These are phyloP conservation scores for Drosophila kikkawai DNA, from an alignment of 1,140 invertebrate species.

Conservation along the genomic window DNA sequence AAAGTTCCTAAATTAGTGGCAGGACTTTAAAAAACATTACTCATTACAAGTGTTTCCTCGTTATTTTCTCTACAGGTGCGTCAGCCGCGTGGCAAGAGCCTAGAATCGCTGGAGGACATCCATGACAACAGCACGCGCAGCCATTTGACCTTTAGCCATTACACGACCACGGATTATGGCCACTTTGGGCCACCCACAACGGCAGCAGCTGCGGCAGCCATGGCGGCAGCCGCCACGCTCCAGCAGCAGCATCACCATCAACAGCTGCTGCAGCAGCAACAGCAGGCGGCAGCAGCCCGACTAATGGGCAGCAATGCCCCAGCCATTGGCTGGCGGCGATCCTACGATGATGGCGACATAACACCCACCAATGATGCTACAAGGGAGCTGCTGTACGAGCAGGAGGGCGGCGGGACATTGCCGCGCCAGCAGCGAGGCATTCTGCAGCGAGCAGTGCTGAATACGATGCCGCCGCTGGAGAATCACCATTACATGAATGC, in stretches of 20 bases:
- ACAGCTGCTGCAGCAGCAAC: constrained; percentile 66
- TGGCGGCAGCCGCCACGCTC: constrained; percentile 80
- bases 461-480: constrained; percentile 80
- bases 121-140: constrained; percentile 87
- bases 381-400: constrained; percentile 85
- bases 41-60: constrained; percentile 1
- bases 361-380: constrained; percentile 93
- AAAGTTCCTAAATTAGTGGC: background rate
- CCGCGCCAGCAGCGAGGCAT: constrained; percentile 90
- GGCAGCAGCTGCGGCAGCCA: constrained; percentile 85
- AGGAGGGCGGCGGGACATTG: constrained; percentile 91
- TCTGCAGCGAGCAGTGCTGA: constrained; percentile 77
- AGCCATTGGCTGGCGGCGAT: constrained; percentile 89
- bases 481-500: constrained; percentile 83
- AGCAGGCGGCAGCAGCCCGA: constrained; percentile 68
- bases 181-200: constrained; percentile 85
- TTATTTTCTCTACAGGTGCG: constrained; percentile 85
- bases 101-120: constrained; percentile 92
- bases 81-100: constrained; percentile 92
- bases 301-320: constrained; percentile 75
- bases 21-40: background rate
- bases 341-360: constrained; percentile 95
- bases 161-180: constrained; percentile 82
- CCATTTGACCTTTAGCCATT: constrained; percentile 87
- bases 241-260: constrained; percentile 83